Evolutionary conservation across 2,113 vertebrate species (phyloP).

Genomic region (Eurystomus gularis): DNA sequence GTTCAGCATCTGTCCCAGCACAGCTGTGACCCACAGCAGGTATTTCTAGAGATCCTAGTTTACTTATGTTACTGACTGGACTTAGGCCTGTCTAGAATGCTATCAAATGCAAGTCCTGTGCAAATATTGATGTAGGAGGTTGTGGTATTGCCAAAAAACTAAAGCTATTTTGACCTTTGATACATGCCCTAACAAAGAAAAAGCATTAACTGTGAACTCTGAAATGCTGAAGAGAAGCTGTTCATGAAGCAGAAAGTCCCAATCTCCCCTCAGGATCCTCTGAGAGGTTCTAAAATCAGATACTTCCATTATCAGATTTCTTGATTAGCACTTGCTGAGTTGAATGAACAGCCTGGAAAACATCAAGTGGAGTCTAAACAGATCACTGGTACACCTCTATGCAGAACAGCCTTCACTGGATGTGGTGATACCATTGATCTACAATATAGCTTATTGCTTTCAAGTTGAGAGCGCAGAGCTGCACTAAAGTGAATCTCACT

Average conservation of each 20-base stretch:
- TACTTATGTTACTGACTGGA: not conserved
- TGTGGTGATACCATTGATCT: not conserved
- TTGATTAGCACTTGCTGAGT: not conserved
- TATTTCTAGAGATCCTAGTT: not conserved
- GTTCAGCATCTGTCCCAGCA: not conserved
- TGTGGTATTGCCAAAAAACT: not conserved
- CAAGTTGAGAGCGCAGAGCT: not conserved
- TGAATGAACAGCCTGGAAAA: not conserved
- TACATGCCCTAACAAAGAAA: not conserved
- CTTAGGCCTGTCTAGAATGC: not conserved
- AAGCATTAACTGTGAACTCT: not conserved
- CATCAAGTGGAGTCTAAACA: not conserved
- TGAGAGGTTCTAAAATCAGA: not conserved
- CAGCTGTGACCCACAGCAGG: not conserved
- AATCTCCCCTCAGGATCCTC: not conserved
- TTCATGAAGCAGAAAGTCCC: accelerated
- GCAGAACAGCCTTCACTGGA: not conserved
- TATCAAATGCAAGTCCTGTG: not conserved
- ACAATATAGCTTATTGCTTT: not conserved
- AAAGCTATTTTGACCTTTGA: not conserved
- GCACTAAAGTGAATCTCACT: not conserved
- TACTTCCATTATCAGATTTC: not conserved
- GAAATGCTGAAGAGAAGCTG: not conserved
- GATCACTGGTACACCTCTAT: not conserved
- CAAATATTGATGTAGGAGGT: not conserved